Conservation (phyloP, 2,113 vertebrate species). For the Oreochromis spilurus region DNA sequence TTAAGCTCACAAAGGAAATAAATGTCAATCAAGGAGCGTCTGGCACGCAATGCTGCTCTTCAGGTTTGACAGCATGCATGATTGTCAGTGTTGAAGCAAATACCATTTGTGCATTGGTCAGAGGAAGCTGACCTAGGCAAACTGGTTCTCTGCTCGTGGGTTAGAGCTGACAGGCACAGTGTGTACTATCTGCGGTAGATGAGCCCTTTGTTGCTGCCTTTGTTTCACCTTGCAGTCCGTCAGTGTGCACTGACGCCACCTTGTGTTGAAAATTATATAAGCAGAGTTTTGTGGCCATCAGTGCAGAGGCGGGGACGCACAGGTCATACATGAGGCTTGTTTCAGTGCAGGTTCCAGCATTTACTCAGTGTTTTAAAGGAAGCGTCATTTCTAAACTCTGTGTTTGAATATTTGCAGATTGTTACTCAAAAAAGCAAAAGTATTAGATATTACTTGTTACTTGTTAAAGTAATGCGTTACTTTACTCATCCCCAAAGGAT, state of each 20-base stretch:
- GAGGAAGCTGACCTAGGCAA: constrained; percentile 10
- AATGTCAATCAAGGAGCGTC: not conserved
- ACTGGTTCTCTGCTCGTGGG: constrained; percentile 31
- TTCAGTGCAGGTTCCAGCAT: not conserved
- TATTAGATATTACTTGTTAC: not conserved
- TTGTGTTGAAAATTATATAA: constrained; percentile 21
- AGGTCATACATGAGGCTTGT: not conserved
- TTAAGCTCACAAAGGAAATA: not conserved
- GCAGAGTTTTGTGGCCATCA: not conserved
- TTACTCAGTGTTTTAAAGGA: not conserved
- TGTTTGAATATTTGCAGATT: not conserved
- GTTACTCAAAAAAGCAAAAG: not conserved
- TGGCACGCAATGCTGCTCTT: not conserved
- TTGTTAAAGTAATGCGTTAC: not conserved
- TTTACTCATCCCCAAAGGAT: rapidly evolving
- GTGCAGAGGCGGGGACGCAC: not conserved
- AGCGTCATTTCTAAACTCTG: not conserved
- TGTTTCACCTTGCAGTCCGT: not conserved
- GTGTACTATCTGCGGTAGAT: not conserved
- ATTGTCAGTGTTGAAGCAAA: not conserved
- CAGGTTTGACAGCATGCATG: constrained; percentile 36
- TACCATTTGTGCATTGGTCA: not conserved
- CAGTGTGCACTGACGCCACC: constrained; percentile 38
- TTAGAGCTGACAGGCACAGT: not conserved
- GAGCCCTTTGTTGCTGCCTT: not conserved